These are phyloP conservation scores for Percopsis omiscomaycus DNA, from an alignment of 2,797 vertebrate genomes.

Conservation along the genomic window DNA sequence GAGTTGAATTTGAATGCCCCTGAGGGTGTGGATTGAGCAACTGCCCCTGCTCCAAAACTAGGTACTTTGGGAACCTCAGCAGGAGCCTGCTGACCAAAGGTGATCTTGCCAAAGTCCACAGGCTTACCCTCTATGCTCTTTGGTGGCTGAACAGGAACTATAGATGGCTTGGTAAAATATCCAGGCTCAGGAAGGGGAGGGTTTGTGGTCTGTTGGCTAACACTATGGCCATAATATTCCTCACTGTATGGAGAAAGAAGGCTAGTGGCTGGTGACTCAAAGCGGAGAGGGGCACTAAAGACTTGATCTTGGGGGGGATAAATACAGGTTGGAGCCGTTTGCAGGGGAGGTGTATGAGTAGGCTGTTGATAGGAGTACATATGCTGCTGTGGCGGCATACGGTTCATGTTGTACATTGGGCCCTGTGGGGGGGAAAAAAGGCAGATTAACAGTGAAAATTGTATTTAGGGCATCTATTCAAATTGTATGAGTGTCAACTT, in stretches of 20 bases:
- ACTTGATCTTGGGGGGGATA: conserved; percentile 92
- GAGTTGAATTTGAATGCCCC: conserved; percentile 95
- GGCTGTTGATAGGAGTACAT: conserved; percentile 91
- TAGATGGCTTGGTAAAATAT: conserved; percentile 92
- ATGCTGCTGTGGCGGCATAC: conserved; percentile 90
- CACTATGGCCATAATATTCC: conserved; percentile 87
- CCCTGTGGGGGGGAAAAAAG: conserved; percentile 71
- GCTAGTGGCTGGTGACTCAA: conserved; percentile 88
- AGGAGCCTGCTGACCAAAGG: conserved; percentile 81
- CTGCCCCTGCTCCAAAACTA: conserved; percentile 73
- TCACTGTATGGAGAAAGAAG: conserved; percentile 91
- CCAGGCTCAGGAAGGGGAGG: conserved; percentile 93
- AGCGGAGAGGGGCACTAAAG: conserved; percentile 86
- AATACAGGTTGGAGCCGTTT: conserved; percentile 86
- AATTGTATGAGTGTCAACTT: conserved; percentile 10
- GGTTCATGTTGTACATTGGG: conserved; percentile 89
- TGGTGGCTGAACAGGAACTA: conserved; percentile 73
- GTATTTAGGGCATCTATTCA: background rate
- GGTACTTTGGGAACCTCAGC: conserved; percentile 81
- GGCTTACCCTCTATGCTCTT: conserved; percentile 84
- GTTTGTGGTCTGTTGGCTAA: conserved; percentile 86
- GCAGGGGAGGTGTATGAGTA: conserved; percentile 91
- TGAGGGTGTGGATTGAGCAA: conserved; percentile 71
- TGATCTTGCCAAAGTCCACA: conserved; percentile 85
- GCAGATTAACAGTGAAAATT: background rate